Evolutionary conservation across 2,888 invertebrate species (phyloP).

Genomic region (Bibio marci): DNA sequence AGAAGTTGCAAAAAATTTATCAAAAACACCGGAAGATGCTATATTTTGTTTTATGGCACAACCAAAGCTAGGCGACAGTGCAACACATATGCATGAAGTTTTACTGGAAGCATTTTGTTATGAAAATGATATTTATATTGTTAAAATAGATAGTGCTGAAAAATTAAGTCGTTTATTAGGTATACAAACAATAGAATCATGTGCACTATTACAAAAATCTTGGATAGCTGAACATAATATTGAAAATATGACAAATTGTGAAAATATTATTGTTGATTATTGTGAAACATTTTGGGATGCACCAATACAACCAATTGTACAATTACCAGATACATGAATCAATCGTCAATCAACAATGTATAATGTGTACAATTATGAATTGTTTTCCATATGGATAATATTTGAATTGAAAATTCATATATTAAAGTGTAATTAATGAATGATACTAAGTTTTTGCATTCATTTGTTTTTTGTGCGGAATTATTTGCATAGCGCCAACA

Average conservation of each 20-base stretch:
- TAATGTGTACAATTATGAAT: too few relatives aligned
- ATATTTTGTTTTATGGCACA: conserved; percentile 52
- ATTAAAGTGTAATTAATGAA: too few relatives aligned
- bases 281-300: conserved; percentile 48
- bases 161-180: conserved; percentile 32
- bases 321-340: conserved; percentile 40
- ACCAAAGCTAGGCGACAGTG: conserved; percentile 50
- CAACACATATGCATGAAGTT: conserved; percentile 63
- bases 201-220: conserved; percentile 29
- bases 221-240: conserved; percentile 28
- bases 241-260: conserved; percentile 39
- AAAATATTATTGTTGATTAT: conserved; percentile 44
- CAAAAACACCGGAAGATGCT: conserved; percentile 35
- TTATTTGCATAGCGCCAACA: too few relatives aligned
- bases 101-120: conserved; percentile 61
- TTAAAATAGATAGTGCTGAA: conserved; percentile 42
- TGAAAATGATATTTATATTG: conserved; percentile 59
- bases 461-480: too few relatives aligned
- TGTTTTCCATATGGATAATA: too few relatives aligned
- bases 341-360: too few relatives aligned
- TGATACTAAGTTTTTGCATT: too few relatives aligned
- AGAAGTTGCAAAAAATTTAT: conserved; percentile 24
- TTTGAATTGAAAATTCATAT: too few relatives aligned
- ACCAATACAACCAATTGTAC: conserved; percentile 43
- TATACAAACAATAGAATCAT: conserved; percentile 33